A percentile compares a stretch with the other conserved stretches of the same genome.
These are phyloP conservation scores for Nebria brevicollis DNA, from an alignment of 2,888 invertebrate genomes.

Conservation along the genomic window DNA sequence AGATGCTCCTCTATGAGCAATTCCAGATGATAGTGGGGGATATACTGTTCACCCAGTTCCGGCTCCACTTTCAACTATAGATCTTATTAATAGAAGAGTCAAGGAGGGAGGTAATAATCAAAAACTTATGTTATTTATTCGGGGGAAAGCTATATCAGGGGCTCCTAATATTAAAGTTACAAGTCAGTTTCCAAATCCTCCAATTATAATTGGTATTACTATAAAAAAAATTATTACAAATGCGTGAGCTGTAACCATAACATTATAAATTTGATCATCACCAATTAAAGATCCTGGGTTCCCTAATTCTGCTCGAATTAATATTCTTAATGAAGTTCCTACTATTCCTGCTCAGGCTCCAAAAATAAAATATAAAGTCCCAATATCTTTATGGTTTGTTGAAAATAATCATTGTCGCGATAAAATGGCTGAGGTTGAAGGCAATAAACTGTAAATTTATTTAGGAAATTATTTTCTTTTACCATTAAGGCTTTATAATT, in stretches of 20 bases:
- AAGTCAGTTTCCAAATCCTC: conserved; percentile 86
- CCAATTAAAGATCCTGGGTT: conserved; percentile 74
- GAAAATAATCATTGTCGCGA: too few species aligned
- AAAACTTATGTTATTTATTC: conserved; percentile 88
- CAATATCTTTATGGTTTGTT: too few species aligned
- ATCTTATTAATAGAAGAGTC: conserved; percentile 71
- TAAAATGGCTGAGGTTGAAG: too few species aligned
- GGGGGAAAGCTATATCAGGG: conserved; percentile 84
- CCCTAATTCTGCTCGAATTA: too few species aligned
- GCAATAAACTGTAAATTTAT: too few species aligned
- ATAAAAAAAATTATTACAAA: conserved; percentile 83
- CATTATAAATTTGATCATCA: conserved; percentile 82
- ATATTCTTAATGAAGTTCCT: too few species aligned
- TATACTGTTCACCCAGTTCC: conserved; percentile 85
- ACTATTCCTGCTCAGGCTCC: too few species aligned
- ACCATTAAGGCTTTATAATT: conserved; percentile 7
- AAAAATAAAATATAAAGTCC: too few species aligned
- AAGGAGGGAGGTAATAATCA: conserved; percentile 79
- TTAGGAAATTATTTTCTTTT: conserved; percentile 55
- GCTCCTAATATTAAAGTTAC: conserved; percentile 80
- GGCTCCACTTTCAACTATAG: conserved; percentile 74
- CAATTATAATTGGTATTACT: conserved; percentile 79
- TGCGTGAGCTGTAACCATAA: conserved; percentile 81
- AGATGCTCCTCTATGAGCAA: conserved; percentile 73
- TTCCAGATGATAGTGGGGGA: conserved; percentile 73